Conservation (phyloP, 2,113 vertebrate species). For the Silurus glanis region DNA sequence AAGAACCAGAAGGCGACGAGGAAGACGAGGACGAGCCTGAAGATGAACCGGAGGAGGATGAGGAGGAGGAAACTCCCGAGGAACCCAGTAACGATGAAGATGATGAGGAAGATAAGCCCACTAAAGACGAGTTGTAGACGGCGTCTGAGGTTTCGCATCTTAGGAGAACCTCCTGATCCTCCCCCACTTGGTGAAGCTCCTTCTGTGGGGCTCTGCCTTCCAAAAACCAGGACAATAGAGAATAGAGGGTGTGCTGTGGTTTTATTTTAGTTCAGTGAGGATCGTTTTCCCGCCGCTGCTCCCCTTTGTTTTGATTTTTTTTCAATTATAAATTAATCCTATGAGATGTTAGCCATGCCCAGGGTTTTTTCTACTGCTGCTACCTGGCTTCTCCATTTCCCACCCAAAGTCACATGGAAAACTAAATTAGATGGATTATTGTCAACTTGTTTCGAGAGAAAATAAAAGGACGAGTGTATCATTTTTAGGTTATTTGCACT, state of each 20-base stretch:
- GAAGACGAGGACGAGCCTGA: conserved; percentile 41
- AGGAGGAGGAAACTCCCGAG: conserved; percentile 51
- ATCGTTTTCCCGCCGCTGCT: background rate
- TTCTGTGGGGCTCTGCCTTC: conserved; percentile 22
- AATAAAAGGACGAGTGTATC: conserved; percentile 41
- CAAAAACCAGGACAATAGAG: conserved; percentile 17
- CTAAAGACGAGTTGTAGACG: conserved; percentile 69
- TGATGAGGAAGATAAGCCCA: conserved; percentile 34
- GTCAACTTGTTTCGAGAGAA: conserved; percentile 14
- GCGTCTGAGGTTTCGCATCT: background rate
- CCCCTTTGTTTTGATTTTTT: background rate
- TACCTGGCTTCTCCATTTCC: conserved; percentile 34
- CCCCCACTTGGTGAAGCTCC: conserved; percentile 22
- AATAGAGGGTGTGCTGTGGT: conserved; percentile 30
- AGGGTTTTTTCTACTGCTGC: conserved; percentile 46
- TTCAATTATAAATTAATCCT: conserved; percentile 32
- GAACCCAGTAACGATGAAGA: conserved; percentile 52
- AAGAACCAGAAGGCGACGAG: conserved; percentile 38
- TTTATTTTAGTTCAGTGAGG: conserved; percentile 27
- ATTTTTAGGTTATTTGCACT: conserved; percentile 59
- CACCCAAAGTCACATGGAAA: conserved; percentile 25
- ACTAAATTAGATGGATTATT: conserved; percentile 37
- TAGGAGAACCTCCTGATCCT: conserved; percentile 43
- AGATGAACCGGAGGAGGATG: conserved; percentile 40
- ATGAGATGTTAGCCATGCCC: conserved; percentile 13